Base-by-base conservation (phyloP, 1,140 invertebrate genomes). In the Augochlora pura region DNA sequence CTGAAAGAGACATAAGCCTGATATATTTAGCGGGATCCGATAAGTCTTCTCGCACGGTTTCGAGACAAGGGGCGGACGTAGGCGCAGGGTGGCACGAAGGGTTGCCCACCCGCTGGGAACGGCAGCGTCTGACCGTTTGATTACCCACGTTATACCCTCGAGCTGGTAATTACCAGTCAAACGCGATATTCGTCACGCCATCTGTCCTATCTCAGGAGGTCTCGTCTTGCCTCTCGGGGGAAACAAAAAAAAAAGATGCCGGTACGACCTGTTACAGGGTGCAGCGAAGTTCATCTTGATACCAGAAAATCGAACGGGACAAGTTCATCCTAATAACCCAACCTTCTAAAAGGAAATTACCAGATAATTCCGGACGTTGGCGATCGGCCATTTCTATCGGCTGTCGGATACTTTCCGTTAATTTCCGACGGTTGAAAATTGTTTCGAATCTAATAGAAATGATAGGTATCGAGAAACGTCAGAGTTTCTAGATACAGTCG, bases 121-220 rank as follows among this genome's bases (percentile, higher is more conserved):
- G 23, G 65, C 49, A 78, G 83, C 84, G 81, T 83, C 84, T 81
- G 77, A 85, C 73, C 81, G 69, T 86, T 81, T 86, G 81, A 86
- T 86, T 86, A 83, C 75, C 73, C 84, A 71, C 38, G 74, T 77
- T 83, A 80, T 86, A 86, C 57, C 72, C 74, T 71, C 65, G 66
- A 59, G 62, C 18, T 38, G 18, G 81, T 87, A 88, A 88, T 88
- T 88, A 88, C 85, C 60, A 87, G 78, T 87, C 79, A 76, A 82
- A 85, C 70, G 70, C 88, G 80, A 88, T 89, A 88, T 86, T 88
- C 87, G 86, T 86, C 88, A 86, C 86, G 86, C 86, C 88, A 89
- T 87, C 84, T 88, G 87, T 10, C 68, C 57, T 85, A 83, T 88
- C 74, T 87, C 81, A 81, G 75, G 59, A 52, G 65, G 42, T 64